Conservation (phyloP, 2,113 vertebrate genomes). For the Laticauda colubrina region DNA sequence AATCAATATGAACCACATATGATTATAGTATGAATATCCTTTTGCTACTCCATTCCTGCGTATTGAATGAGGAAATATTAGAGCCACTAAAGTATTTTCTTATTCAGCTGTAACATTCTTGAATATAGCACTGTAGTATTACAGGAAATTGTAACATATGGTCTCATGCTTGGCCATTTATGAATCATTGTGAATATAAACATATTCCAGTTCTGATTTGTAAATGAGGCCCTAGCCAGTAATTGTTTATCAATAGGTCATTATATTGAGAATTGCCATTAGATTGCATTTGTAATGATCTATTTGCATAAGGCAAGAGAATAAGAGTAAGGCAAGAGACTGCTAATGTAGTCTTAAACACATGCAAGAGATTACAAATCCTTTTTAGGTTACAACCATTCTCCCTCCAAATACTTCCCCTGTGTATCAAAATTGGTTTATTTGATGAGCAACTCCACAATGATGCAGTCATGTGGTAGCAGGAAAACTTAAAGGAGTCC, state of each 20-base stretch:
- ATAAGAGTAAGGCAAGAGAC: background rate
- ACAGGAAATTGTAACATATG: background rate
- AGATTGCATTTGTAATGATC: background rate
- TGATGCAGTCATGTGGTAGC: background rate
- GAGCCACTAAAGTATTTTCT: background rate
- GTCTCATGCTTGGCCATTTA: background rate
- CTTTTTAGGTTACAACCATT: background rate
- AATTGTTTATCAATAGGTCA: background rate
- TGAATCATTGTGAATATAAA: background rate
- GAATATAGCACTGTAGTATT: background rate
- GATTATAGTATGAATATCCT: background rate
- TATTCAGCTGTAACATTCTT: background rate
- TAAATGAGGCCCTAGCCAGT: background rate
- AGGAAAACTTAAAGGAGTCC: background rate
- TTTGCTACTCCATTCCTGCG: background rate
- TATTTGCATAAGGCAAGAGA: background rate
- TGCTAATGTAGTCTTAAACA: background rate
- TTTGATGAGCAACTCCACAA: background rate
- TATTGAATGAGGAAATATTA: background rate
- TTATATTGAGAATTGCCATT: background rate
- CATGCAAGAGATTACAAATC: background rate
- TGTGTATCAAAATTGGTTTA: background rate
- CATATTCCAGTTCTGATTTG: background rate
- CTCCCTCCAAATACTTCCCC: background rate
- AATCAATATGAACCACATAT: background rate